Evolutionary conservation across 2,797 vertebrate genomes (phyloP).

Genomic region (Pangasius larnaudii): DNA sequence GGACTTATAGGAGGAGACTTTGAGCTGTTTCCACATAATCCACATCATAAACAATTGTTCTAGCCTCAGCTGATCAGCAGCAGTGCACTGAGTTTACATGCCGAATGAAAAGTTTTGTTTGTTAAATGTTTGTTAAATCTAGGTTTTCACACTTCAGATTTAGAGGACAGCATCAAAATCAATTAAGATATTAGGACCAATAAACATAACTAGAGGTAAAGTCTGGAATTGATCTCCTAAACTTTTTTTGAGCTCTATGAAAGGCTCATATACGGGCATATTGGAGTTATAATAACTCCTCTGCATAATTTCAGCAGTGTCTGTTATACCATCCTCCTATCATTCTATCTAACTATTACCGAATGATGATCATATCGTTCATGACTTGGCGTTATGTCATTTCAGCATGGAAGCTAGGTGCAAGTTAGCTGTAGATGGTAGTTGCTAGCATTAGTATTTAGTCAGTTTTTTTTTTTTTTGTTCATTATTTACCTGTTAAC

Average conservation of each 20-base stretch:
- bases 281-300: background rate
- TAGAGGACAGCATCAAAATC: background rate
- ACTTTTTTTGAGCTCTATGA: background rate
- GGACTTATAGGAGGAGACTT: background rate
- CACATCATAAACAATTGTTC: background rate
- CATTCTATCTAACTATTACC: too few relatives aligned
- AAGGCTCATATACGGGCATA: background rate
- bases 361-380: background rate
- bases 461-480: too few relatives aligned
- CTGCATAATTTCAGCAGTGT: background rate
- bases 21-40: background rate
- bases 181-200: background rate
- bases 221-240: background rate
- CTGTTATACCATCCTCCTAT: background rate
- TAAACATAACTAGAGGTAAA: background rate
- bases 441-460: background rate
- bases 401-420: background rate
- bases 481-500: too few relatives aligned
- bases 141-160: background rate
- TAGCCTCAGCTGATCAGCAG: background rate
- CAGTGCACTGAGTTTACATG: background rate
- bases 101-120: background rate
- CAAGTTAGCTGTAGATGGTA: background rate
- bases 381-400: background rate
- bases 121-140: background rate